A percentile compares a stretch with the other conserved stretches of the same genome.
These are phyloP conservation scores for Lamellibrachia satsuma DNA, from an alignment of 2,888 invertebrate species.

Conservation along the genomic window DNA sequence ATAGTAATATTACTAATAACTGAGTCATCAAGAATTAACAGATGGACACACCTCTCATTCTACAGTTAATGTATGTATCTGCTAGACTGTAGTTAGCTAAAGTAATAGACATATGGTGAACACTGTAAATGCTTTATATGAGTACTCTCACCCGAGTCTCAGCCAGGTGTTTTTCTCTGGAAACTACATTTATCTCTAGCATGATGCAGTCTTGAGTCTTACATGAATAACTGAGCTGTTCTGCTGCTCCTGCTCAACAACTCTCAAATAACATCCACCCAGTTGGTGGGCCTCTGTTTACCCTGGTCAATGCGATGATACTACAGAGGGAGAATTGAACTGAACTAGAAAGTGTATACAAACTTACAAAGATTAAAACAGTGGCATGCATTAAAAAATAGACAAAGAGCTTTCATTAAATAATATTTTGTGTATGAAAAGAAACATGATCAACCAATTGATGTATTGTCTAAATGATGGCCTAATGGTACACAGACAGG, in stretches of 20 bases:
- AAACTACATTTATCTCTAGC: not conserved
- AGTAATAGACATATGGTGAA: not conserved
- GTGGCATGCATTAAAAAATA: not conserved
- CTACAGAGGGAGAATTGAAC: not conserved
- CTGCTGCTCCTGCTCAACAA: not conserved
- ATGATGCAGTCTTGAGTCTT: not conserved
- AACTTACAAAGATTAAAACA: not conserved
- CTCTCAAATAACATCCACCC: no score
- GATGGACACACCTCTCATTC: not conserved
- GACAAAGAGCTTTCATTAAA: not conserved
- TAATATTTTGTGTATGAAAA: not conserved
- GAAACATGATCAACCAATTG: no score
- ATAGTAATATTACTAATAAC: no score
- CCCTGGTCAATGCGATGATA: not conserved
- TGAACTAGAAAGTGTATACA: not conserved
- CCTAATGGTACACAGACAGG: not conserved
- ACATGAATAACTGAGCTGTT: not conserved
- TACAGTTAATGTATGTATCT: not conserved
- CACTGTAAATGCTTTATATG: not conserved
- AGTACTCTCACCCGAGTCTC: not conserved
- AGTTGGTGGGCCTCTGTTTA: not conserved
- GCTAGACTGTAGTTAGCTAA: not conserved
- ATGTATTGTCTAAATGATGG: no score
- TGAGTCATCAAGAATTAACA: no score
- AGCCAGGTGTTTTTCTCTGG: not conserved